Base-by-base conservation (phyloP, 2,797 vertebrate genomes). In the Lepidocolaptes lacrymiger region DNA sequence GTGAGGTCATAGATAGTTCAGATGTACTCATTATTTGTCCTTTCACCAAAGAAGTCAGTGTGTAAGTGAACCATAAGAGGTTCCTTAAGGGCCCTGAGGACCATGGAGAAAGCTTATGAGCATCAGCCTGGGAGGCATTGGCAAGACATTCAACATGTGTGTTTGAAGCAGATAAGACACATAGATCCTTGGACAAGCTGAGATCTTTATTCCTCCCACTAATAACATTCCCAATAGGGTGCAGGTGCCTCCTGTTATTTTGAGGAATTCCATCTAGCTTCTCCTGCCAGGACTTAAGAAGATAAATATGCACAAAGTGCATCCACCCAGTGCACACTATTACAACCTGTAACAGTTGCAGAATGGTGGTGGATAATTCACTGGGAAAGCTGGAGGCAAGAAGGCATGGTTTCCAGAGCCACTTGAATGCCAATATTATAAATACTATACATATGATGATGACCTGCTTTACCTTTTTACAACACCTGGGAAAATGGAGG, bases 211-310 rank as follows among this genome's bases (percentile, higher is more conserved):
- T 88, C 30, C 52, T 86, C 67, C 16, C 32, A 62, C 66, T 88
- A 95, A 92, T 76, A 95, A 92, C 58, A 93, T 86, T 95, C 76
- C 74, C 90, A 82, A 88, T 82, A 73, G 90, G 55, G 85, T 95
- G 80, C 96, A 96, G 94, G 88, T 97, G 90, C 90, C 94, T 95
- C 39, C 69, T 73, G 90, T 87, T 95, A 82, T 93, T 94, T 75
- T 93, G 85, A 88, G 67, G 89, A 91, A 94, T 96, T 97, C 61
- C 83, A 94, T 63, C 74, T 56, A 90, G 23, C 26, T 91, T 81
- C 66, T 36, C 51, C 69, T 90, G 91, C 91, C 95, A 94, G 58
- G 48, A 78, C 19, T 66, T 74, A 78, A 54, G 68, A 68, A 82
- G 83, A 59, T 80, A 91, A 95, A 88, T 71, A 81, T 15, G 86